Base-by-base conservation (phyloP, 2,797 vertebrate genomes). In the Poecilia wingei region DNA sequence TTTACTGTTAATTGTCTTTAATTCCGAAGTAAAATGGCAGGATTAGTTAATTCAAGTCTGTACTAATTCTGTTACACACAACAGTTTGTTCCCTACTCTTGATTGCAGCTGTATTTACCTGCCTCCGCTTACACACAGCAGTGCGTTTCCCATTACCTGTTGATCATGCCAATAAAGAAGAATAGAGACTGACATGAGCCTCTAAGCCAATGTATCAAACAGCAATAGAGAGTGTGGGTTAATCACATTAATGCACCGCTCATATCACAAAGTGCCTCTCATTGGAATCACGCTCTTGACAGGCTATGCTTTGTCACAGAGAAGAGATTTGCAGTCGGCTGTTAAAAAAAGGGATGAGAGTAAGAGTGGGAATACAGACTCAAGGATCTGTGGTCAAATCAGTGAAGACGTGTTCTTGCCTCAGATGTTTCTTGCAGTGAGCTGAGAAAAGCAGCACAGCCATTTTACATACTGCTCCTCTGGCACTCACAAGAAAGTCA, bases 171-270 rank as follows among this genome's bases (percentile, higher is more conserved):
- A 89, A 79, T 84, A 87, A 81, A 87, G 84, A 84, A 84, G 81
- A 88, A 87, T 87, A 45, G 46, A 49, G 75, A 61, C 79, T 79
- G 89, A 87, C 86, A 83, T 53, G 81, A 90, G 87, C 82, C 86
- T 80, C 82, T 85, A 87, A 92, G 91, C 82, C 71, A 83, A 80
- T 77, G 83, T 82, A 88, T 93, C 79, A 88, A 87, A 90, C 83
- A 9, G 87, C 84, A 90, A 84, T 83, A 88, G 87, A 66, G 82
- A 91, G 88, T 87, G 92, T 92, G 93, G 89, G 91, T 92, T 94
- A 93, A 94, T 94, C 87, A 89, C 92, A 83, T 93, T 92, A 94
- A 94, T 92, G 91, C 91, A 90, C 90, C 87, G 88, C 87, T 94
- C 91, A 87, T 90, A 92, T 89, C 92, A 90, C 87, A 88, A 91